Evolutionary conservation across 2,797 vertebrate genomes (phyloP), one percentile per base, ranked within the genome.

Genomic region (Apodemus agrarius): DNA sequence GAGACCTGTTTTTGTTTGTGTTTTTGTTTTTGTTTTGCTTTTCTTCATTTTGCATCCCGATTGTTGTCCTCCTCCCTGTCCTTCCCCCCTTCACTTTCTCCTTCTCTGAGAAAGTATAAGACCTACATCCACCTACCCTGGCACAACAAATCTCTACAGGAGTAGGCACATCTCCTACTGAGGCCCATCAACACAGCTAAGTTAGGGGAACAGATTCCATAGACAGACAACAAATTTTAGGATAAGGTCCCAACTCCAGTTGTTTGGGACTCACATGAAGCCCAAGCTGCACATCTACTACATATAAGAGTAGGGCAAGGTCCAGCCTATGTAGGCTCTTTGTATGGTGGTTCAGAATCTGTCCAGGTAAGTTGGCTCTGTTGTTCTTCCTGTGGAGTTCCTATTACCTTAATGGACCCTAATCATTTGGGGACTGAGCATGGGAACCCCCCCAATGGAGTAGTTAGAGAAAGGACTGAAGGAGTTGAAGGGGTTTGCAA

Each of bases 231-330:
- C 67, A n/a, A 4, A 6, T 34, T 65, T 69, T n/a, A 69, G 34
- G 34, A 69, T 69, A n/a, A 16, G 16, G 2, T 6, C 1, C 5
- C 5, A 2, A n/a, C 67, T 69, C 6, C 34, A n/a, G 65, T n/a
- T 69, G 31, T 69, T 69, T 69, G 34, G 67, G 67, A 69, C 31
- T 1, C 6, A 69, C 34, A 19, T n/a, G 34, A 69, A n/a, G 17
- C n/a, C 67, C 16, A 69, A n/a, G 67, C 34, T 69, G 16, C 7
- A 69, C 16, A 69, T 69, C 0, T 69, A 16, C 16, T 69, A 69
- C 7, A n/a, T 67, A 17, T n/a, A 6, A 69, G 34, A 69, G 3
- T 1, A 3, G 6, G 2, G 7, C 2, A 1, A 19, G 67, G 34
- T 69, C 34, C 34, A n/a, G 6, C 34, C 34, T n/a, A 34, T 19